phyloP scores from a whole-genome alignment of 2,113 vertebrate species.

The Athene cunicularia region DNA sequence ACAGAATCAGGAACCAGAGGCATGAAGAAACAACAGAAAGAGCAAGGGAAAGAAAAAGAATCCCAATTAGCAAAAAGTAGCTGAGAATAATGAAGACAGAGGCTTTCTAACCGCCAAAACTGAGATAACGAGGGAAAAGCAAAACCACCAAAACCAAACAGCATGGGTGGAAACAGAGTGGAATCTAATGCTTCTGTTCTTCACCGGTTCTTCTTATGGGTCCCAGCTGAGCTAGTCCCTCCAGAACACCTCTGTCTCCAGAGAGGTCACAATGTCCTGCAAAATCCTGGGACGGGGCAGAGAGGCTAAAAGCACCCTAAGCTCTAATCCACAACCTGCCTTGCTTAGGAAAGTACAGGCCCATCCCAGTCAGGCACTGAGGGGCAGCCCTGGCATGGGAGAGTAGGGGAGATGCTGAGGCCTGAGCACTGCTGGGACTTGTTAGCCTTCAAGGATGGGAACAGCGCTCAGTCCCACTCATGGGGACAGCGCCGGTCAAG shows the following conservation, averaged over 20 bases:
- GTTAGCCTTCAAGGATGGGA: neutral
- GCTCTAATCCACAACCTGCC: neutral
- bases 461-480: accelerated
- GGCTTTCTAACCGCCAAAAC: neutral
- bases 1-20: neutral
- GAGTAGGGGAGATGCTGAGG: neutral
- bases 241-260: neutral
- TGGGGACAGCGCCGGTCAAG: neutral
- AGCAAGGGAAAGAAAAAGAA: neutral
- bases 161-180: neutral
- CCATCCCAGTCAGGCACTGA: neutral
- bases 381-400: accelerated
- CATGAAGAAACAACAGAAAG: neutral
- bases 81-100: neutral
- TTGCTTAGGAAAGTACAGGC: neutral
- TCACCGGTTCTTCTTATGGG: neutral
- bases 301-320: neutral
- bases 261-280: slow-evolving; percentile 12
- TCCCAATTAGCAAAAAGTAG: neutral
- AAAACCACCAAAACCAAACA: neutral
- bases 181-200: neutral
- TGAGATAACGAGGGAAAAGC: neutral
- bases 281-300: neutral
- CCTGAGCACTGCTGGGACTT: neutral
- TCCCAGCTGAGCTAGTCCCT: neutral